Base-by-base conservation (phyloP, 2,113 vertebrate species). In the Chaetura pelagica region DNA sequence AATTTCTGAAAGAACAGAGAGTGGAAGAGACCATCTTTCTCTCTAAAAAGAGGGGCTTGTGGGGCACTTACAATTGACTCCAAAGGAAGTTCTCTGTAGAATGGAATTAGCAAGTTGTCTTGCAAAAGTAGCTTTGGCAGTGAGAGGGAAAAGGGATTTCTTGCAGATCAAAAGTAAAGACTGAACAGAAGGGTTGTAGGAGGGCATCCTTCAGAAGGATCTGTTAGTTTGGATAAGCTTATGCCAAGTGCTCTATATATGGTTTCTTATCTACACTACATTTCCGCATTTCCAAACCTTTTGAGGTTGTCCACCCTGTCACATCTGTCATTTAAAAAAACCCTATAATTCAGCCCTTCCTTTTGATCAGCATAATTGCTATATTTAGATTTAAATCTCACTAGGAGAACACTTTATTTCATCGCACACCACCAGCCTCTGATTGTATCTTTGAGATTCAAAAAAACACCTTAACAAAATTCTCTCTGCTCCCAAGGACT, bases 321-420 rank as follows among this genome's bases (percentile, higher is more conserved):
- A 93, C 58, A 57, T 54, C 32, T 82, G 26, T 79, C 23, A 11
- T 74, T 69, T 71, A 34, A 4, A 1, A 38, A 4, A 1, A 24
- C 78, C 59, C 40, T 82, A 48, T 66, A 68, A 84, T 92, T 75
- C 38, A 82, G 29, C 32, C 16, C 73, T 94, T 84, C 27, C 22
- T 83, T 84, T 38, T 71, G 67, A 75, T 93, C 64, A 79, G 16
- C 29, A 35, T 34, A 82, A 38, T 46, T 89, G 24, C 71, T 92
- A 67, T 91, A 95, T 94, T 91, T 95, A 96, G 59, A 72, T 59
- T 90, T 34, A 90, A 0, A 78, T 80, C 71, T 94, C 63, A 27
- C 32, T 86, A 38, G 34, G 20, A 81, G 72, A 80, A 22, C 20
- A 29, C 74, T 91, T 94, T 63, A 74, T 93, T 95, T 96, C 81